These are phyloP conservation scores for Hydraecia micacea DNA, from an alignment of 2,888 invertebrate genomes.

Conservation along the genomic window DNA sequence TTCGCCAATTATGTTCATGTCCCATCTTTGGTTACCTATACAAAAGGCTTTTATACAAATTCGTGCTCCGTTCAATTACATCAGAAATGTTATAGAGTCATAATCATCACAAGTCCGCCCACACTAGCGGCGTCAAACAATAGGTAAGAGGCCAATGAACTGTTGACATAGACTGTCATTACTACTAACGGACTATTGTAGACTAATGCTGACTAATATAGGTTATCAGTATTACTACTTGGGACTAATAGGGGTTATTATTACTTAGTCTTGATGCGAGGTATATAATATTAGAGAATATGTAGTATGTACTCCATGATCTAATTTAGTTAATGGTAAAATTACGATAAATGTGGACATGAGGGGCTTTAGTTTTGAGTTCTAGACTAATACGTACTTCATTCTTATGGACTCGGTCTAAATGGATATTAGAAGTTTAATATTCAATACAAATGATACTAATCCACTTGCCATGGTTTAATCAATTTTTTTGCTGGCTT, in stretches of 20 bases:
- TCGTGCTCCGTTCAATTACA: too few relatives aligned
- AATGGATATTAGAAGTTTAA: constrained; percentile 13
- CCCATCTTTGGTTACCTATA: background rate
- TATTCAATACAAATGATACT: constrained; percentile 1
- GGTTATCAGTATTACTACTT: background rate
- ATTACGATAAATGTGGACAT: background rate
- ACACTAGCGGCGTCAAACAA: constrained; percentile 26
- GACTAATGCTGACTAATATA: background rate
- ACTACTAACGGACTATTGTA: constrained; percentile 6
- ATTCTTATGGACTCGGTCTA: constrained; percentile 8
- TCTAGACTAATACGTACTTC: constrained; percentile 5
- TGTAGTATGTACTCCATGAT: background rate
- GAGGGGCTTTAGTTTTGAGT: background rate
- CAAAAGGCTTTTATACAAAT: background rate
- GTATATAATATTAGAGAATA: background rate
- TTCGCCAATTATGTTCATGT: too few relatives aligned
- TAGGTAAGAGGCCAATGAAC: constrained; percentile 21
- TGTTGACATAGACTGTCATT: constrained; percentile 4
- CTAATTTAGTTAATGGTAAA: constrained; percentile 34
- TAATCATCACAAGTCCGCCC: constrained; percentile 3
- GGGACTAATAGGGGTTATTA: constrained; percentile 1
- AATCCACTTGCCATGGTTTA: constrained; percentile 1
- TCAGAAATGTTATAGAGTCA: constrained; percentile 2
- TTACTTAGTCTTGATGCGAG: constrained; percentile 3
- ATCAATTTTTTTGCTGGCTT: background rate